Evolutionary conservation across 2,888 invertebrate genomes (phyloP).

Genomic region (Cremastobaeus sp.): DNA sequence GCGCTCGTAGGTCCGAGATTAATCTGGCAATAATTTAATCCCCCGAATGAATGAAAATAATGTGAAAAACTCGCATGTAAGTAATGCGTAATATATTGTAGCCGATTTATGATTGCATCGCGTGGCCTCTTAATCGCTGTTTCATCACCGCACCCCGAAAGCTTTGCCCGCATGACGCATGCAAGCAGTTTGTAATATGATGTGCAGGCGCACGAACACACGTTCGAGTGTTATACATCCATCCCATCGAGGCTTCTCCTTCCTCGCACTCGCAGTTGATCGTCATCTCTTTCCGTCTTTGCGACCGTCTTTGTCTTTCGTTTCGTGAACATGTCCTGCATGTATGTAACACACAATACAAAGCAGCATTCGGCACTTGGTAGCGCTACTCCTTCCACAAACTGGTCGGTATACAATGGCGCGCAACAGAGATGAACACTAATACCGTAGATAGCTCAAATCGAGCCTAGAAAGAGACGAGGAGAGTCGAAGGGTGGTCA

Average conservation of each 20-base stretch:
- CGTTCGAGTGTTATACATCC: conserved; percentile 57
- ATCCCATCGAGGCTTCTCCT: conserved; percentile 47
- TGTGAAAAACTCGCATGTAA: conserved; percentile 49
- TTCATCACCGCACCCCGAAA: conserved; percentile 59
- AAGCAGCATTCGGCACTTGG: conserved; percentile 58
- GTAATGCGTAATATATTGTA: conserved; percentile 42
- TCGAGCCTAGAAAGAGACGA: conserved; percentile 24
- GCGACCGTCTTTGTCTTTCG: conserved; percentile 29
- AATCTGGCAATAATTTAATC: conserved; percentile 36
- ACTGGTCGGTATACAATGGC: conserved; percentile 54
- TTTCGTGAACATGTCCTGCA: conserved; percentile 35
- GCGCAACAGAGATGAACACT: conserved; percentile 38
- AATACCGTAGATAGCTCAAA: conserved; percentile 20
- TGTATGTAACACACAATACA: conserved; percentile 51
- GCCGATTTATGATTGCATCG: conserved; percentile 57
- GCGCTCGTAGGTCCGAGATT: conserved; percentile 11
- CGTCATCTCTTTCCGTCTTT: conserved; percentile 15
- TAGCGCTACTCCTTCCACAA: conserved; percentile 57
- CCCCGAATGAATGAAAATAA: conserved; percentile 36
- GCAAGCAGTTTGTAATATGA: conserved; percentile 60
- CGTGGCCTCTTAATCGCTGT: conserved; percentile 58
- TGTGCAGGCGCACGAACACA: conserved; percentile 59
- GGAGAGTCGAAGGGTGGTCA: conserved; percentile 43
- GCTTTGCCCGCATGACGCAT: conserved; percentile 59
- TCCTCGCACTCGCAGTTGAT: conserved; percentile 22